Evolutionary conservation across 2,797 vertebrate species (phyloP), one percentile per base, ranked within the genome.

Genomic region (Periparus ater): DNA sequence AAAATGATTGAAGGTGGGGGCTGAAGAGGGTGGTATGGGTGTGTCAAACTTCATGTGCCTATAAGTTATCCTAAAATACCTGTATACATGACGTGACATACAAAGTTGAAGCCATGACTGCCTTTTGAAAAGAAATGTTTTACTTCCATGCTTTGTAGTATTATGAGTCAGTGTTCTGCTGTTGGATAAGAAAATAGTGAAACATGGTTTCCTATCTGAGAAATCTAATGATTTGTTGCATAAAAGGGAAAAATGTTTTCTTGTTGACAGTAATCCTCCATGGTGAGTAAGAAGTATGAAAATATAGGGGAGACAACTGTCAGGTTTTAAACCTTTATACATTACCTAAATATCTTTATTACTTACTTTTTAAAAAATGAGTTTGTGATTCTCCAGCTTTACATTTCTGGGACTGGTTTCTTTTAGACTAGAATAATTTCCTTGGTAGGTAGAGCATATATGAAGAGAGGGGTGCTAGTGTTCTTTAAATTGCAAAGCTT

Each of bases 81-180:
- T 72, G 44, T 74, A 72, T 66, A n/a, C n/a, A n/a, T n/a, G n/a
- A n/a, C 26, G 0, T 25, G 29, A 86, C 44, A 57, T 58, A 66
- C 34, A 40, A 74, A 75, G 53, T 61, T 55, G 57, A 93, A 91
- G 85, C 68, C 50, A 11, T 68, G 68, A 60, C 79, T 84, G 50
- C 83, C 88, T 95, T 95, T 77, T 90, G 80, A 66, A 88, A 89
- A 67, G 61, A 80, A 66, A 32, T 30, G 9, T 58, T 84, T 32
- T 55, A n/a, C 40, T 48, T 86, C 34, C 29, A 17, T 10, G 7
- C 30, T 74, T 61, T 57, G 7, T 47, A 51, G 23, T 45, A 34
- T 11, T 54, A 30, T 6, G 7, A 60, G 27, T 73, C 58, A 32
- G 22, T 62, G 36, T 84, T 89, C n/a, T 76, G 62, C 62, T 84